Percentiles rank a stretch among this genome's conserved stretches.
phyloP scores from a whole-genome alignment of 2,888 invertebrate species.

The Opisthograptis luteolata region DNA sequence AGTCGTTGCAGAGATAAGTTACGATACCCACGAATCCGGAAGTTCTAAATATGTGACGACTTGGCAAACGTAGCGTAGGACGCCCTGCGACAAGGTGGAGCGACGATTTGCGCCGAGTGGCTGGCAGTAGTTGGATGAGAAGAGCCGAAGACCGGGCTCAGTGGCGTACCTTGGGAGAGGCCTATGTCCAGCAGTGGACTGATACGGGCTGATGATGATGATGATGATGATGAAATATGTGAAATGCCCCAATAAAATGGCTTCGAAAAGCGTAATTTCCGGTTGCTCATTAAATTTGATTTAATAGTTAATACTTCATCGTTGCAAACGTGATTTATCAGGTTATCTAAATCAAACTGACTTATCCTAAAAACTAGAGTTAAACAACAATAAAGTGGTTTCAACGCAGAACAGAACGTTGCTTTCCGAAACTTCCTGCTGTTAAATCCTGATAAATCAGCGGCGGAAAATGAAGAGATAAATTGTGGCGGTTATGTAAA shows the following conservation, averaged over 20 bases:
- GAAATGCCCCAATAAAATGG: too few relatives aligned
- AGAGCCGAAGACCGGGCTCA: too few relatives aligned
- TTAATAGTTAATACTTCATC: slow-evolving; percentile 23
- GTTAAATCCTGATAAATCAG: slow-evolving; percentile 19
- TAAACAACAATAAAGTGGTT: slow-evolving; percentile 25
- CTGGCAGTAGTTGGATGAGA: too few relatives aligned
- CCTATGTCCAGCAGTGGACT: too few relatives aligned
- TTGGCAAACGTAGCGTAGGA: too few relatives aligned
- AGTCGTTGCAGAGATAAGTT: too few relatives aligned
- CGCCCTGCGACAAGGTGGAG: too few relatives aligned
- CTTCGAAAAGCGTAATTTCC: slow-evolving; percentile 8
- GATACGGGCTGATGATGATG: too few relatives aligned
- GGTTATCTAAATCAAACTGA: slow-evolving; percentile 13
- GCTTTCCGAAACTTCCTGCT: slow-evolving; percentile 8
- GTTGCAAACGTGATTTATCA: slow-evolving; percentile 21
- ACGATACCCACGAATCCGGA: too few relatives aligned
- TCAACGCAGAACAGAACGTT: slow-evolving; percentile 17
- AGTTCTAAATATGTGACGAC: slow-evolving; percentile 2
- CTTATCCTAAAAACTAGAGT: slow-evolving; percentile 28
- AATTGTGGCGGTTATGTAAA: slow-evolving; percentile 45
- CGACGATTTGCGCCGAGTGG: too few relatives aligned
- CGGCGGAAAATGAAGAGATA: slow-evolving; percentile 23
- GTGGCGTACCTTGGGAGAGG: too few relatives aligned
- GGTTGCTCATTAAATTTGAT: slow-evolving; percentile 9
- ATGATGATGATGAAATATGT: too few relatives aligned